A percentile compares a stretch with the other conserved stretches of the same genome.
phyloP scores from a whole-genome alignment of 2,797 vertebrate genomes.

The Adrianichthys oophorus region DNA sequence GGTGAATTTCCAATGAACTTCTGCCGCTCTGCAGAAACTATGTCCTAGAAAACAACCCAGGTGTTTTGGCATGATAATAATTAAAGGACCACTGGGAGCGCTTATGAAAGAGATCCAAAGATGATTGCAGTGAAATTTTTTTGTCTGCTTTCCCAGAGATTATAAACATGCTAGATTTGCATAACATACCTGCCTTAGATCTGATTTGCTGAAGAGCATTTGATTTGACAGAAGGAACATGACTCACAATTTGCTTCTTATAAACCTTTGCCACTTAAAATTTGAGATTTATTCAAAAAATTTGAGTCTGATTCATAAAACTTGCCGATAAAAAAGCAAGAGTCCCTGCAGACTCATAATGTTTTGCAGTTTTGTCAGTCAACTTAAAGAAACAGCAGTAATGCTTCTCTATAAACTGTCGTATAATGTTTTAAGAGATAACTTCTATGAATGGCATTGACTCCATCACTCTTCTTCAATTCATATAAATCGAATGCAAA shows the following conservation, averaged over 20 bases:
- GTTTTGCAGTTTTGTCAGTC: no score
- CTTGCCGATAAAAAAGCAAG: neutral
- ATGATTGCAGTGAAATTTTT: neutral
- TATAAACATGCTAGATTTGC: no score
- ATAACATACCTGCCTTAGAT: no score
- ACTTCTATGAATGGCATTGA: neutral
- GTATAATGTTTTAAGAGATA: neutral
- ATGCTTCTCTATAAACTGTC: neutral
- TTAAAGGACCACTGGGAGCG: no score
- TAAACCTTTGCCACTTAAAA: neutral
- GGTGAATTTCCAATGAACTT: no score
- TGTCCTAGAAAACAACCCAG: no score
- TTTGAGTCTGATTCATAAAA: neutral
- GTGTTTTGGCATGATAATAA: no score
- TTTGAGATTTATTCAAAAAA: neutral
- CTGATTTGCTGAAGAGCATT: no score
- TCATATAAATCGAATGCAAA: neutral
- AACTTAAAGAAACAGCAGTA: neutral
- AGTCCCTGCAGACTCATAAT: neutral
- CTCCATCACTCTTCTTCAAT: slow-evolving; percentile 3
- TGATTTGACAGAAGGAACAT: no score
- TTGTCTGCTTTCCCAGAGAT: neutral
- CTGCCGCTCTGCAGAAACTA: no score
- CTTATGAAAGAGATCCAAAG: no score
- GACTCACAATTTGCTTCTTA: neutral